Evolutionary conservation across 2,888 invertebrate species (phyloP).

Genomic region (Nymphalis urticae): DNA sequence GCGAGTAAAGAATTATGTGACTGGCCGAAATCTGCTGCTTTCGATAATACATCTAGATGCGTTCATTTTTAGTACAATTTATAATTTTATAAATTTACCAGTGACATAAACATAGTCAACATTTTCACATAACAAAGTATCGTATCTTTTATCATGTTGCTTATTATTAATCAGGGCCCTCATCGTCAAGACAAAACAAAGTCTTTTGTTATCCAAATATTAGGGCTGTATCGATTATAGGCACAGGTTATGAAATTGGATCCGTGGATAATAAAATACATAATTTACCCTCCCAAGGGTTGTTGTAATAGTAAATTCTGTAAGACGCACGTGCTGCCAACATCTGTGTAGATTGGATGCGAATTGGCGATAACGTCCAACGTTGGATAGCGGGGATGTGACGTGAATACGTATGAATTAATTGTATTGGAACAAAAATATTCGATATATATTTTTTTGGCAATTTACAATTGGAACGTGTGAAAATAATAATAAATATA

Average conservation of each 20-base stretch:
- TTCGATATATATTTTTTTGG: neutral
- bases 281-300: conserved; percentile 46
- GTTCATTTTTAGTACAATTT: too few species aligned
- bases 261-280: conserved; percentile 52
- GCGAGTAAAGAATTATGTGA: too few species aligned
- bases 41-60: too few species aligned
- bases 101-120: too few species aligned
- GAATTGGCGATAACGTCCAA: conserved; percentile 41
- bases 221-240: conserved; percentile 39
- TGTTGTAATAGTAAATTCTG: conserved; percentile 50
- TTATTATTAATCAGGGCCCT: neutral
- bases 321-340: conserved; percentile 47
- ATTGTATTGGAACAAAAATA: conserved; percentile 24
- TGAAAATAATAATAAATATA: neutral
- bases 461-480: neutral
- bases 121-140: too few species aligned
- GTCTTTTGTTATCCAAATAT: neutral
- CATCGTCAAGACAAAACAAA: neutral
- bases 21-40: too few species aligned
- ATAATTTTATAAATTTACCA: too few species aligned
- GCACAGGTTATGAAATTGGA: conserved; percentile 51
- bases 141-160: too few species aligned
- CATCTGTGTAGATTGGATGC: conserved; percentile 40
- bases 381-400: conserved; percentile 36
- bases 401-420: conserved; percentile 39